Conservation (phyloP, 2,888 invertebrate genomes). For the Cosmorhoe ocellata region DNA sequence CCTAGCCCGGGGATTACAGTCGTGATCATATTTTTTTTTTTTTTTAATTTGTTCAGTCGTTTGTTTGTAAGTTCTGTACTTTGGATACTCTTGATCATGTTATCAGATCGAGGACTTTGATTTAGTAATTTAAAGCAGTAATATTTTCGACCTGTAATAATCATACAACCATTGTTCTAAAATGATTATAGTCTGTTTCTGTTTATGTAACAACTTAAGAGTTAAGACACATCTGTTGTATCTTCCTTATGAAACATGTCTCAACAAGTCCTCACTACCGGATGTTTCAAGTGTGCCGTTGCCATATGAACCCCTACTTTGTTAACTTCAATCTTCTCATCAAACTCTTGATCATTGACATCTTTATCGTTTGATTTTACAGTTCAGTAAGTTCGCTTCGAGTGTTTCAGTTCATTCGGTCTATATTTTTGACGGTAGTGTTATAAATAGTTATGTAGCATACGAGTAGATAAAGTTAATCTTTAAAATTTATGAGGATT, state of each 20-base stretch:
- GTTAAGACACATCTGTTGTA: conserved; percentile 22
- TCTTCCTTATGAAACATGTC: conserved; percentile 30
- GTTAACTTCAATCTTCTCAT: conserved; percentile 40
- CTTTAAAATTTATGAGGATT: no score
- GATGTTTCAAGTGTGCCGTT: conserved; percentile 24
- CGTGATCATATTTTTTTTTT: no score
- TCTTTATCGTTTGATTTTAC: conserved; percentile 10
- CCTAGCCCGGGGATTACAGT: no score
- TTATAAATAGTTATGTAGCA: not conserved
- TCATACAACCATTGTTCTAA: no score
- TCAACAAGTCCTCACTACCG: conserved; percentile 38
- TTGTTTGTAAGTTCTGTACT: no score
- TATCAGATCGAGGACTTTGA: no score
- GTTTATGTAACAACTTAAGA: conserved; percentile 1
- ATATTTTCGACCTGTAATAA: no score
- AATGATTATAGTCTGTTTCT: no score
- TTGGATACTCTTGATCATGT: no score
- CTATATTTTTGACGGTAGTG: not conserved
- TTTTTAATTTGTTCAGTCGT: no score
- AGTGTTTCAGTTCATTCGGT: not conserved
- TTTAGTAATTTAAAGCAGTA: no score
- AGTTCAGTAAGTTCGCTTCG: not conserved
- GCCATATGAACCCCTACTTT: conserved; percentile 28
- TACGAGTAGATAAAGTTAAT: no score
- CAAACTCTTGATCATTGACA: conserved; percentile 12